A percentile compares a stretch with the other conserved stretches of the same genome.
Evolutionary conservation across 2,113 vertebrate genomes (phyloP).

Genomic region (Nycticryphes semicollaris): DNA sequence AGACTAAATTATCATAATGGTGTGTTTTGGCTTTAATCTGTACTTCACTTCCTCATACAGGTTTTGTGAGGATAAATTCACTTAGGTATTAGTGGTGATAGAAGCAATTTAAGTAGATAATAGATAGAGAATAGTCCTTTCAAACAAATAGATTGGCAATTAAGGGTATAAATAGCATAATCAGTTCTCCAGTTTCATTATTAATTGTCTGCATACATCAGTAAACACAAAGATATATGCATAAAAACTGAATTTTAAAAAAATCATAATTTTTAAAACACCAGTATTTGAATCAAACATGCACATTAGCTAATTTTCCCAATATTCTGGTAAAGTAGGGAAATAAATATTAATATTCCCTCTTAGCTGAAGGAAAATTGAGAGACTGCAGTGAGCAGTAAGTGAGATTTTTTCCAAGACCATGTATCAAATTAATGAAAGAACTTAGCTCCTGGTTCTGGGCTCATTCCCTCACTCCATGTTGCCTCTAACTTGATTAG

Average conservation of each 20-base stretch:
- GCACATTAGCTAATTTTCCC: background rate
- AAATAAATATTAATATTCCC: background rate
- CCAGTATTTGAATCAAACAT: background rate
- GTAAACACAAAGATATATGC: background rate
- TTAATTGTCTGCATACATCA: background rate
- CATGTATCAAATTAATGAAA: conserved; percentile 8
- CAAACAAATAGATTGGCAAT: background rate
- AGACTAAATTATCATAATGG: background rate
- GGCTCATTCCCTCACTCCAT: conserved; percentile 22
- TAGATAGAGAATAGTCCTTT: background rate
- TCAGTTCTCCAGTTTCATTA: background rate
- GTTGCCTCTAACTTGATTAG: conserved; percentile 41
- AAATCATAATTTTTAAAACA: background rate
- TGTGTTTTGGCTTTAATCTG: background rate
- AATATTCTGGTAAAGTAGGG: background rate
- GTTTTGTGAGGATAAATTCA: background rate
- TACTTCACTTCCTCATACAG: background rate
- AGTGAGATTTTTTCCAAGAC: background rate
- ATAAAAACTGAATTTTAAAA: background rate
- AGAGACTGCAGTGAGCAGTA: background rate
- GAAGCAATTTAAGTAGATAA: background rate
- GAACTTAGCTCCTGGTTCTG: background rate
- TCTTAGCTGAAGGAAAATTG: background rate
- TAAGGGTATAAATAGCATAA: background rate
- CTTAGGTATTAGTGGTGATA: background rate